Evolutionary conservation across 2,113 vertebrate species (phyloP).

Genomic region (Acrocephalus arundinaceus): DNA sequence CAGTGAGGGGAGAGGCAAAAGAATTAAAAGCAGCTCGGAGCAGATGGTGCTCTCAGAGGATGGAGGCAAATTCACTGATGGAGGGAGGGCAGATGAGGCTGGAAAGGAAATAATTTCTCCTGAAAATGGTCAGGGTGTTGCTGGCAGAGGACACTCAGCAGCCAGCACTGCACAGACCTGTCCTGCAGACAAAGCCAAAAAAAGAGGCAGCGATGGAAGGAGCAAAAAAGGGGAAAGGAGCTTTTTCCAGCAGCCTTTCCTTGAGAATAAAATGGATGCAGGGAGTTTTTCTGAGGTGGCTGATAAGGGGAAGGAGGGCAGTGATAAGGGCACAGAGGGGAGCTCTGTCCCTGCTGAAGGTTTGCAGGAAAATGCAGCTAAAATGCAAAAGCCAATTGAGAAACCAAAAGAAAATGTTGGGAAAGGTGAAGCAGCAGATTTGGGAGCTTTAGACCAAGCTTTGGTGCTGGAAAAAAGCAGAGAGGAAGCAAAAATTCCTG

Average conservation of each 20-base stretch:
- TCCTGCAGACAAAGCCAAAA: slow-evolving; percentile 39
- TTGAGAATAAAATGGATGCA: background rate
- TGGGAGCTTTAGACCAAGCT: background rate
- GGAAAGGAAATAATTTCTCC: background rate
- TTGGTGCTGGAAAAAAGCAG: background rate
- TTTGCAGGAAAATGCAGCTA: background rate
- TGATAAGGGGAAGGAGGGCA: background rate
- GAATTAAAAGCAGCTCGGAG: background rate
- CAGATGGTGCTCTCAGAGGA: background rate
- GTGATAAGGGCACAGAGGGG: background rate
- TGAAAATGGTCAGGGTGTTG: background rate
- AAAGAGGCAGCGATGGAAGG: slow-evolving; percentile 41
- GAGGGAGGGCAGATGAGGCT: background rate
- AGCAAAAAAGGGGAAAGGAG: slow-evolving; percentile 43
- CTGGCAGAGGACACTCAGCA: background rate
- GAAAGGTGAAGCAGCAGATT: fast-evolving
- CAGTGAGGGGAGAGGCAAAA: slow-evolving; percentile 54
- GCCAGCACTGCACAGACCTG: background rate
- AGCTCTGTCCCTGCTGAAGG: background rate
- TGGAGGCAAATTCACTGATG: background rate
- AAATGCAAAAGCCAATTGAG: fast-evolving
- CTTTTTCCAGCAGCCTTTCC: slow-evolving; percentile 5
- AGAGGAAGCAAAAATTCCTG: background rate
- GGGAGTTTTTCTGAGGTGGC: background rate
- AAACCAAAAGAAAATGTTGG: background rate